phyloP scores from a whole-genome alignment of 2,797 vertebrate species.

The Characodon lateralis region DNA sequence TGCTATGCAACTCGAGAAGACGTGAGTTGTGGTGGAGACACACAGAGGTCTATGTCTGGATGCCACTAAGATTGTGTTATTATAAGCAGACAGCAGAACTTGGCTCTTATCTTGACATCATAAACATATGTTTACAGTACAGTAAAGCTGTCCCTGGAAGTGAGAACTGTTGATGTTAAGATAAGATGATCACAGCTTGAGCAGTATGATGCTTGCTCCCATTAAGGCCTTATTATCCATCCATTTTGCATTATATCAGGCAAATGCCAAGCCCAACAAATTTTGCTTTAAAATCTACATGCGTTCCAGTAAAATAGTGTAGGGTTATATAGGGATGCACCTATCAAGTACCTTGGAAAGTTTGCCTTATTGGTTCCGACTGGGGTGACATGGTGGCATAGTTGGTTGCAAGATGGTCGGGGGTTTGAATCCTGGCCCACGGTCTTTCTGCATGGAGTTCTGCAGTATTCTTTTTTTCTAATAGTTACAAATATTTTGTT shows the following conservation, averaged over 20 bases:
- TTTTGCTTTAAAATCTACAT: slow-evolving; percentile 6
- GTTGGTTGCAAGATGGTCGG: background rate
- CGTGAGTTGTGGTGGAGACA: slow-evolving; percentile 6
- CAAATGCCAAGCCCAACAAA: background rate
- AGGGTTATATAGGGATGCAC: background rate
- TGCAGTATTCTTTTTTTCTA: background rate
- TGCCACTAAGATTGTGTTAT: slow-evolving; percentile 39
- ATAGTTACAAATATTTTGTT: background rate
- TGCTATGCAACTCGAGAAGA: background rate
- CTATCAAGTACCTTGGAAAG: background rate
- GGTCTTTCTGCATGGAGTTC: background rate
- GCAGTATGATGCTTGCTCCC: background rate
- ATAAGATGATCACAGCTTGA: slow-evolving; percentile 20
- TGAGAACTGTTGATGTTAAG: slow-evolving; percentile 19
- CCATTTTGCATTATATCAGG: background rate
- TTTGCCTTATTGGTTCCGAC: no score
- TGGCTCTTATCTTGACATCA: slow-evolving; percentile 43
- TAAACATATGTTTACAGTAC: slow-evolving; percentile 45
- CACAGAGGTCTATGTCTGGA: slow-evolving; percentile 31
- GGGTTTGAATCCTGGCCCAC: background rate
- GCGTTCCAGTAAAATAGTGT: background rate
- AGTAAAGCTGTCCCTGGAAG: slow-evolving; percentile 32
- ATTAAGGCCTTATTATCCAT: background rate
- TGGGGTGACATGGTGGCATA: no score
- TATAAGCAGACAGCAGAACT: slow-evolving; percentile 36